These are phyloP conservation scores for Cladorhizidae sp. DNA, from an alignment of 37 sponge, comb jelly and placozoan genomes.

Conservation along the genomic window DNA sequence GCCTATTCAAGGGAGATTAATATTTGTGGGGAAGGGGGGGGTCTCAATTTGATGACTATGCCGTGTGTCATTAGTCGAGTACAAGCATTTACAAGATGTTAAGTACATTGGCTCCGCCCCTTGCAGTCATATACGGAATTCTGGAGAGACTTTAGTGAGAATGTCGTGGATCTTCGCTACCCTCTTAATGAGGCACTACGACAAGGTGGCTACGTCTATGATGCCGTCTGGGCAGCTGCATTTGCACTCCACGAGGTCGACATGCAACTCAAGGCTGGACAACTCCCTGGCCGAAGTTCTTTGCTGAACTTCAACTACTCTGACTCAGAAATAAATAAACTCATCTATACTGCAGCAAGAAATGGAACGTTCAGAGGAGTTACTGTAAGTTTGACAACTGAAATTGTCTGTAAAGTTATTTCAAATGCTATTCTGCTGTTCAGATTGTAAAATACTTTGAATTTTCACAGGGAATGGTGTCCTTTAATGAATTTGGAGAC, in stretches of 20 bases:
- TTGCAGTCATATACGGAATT: constrained; percentile 45
- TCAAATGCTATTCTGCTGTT: neutral
- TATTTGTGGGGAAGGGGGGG: no score
- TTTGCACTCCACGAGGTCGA: constrained; percentile 30
- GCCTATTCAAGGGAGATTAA: no score
- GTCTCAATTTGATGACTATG: no score
- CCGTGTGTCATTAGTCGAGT: no score
- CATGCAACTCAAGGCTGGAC: constrained; percentile 1
- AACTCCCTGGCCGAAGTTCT: neutral
- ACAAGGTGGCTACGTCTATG: constrained; percentile 33
- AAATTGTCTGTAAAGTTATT: neutral
- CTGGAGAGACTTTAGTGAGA: constrained; percentile 8
- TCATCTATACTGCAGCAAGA: constrained; percentile 8
- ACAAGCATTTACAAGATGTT: neutral
- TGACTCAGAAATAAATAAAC: constrained; percentile 8
- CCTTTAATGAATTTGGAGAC: constrained; percentile 46
- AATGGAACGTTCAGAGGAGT: constrained; percentile 34
- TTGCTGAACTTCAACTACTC: constrained; percentile 23
- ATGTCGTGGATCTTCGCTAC: constrained; percentile 27
- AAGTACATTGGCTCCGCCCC: neutral
- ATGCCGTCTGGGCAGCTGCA: constrained; percentile 64
- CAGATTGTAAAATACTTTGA: neutral
- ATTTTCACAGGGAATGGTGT: constrained; percentile 35
- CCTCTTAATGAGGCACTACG: constrained; percentile 23
- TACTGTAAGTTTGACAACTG: constrained; percentile 32